A percentile compares a stretch with the other conserved stretches of the same genome.
Evolutionary conservation across 2,113 vertebrate species (phyloP).

Genomic region (Chaetodon trifascialis): DNA sequence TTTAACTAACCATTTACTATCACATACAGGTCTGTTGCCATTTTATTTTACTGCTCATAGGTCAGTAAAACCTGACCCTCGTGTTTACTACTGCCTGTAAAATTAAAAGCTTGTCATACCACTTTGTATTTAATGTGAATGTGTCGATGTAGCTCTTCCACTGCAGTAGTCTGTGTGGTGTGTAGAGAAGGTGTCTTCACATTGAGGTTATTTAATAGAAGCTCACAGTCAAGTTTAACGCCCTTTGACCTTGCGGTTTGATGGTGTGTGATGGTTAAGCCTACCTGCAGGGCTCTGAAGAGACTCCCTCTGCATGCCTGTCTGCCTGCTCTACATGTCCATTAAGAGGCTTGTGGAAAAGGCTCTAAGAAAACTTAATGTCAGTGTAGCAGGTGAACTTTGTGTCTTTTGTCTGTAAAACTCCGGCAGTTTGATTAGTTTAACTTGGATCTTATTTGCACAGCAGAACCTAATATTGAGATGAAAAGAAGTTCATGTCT

Average conservation of each 20-base stretch:
- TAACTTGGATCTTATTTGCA: background rate
- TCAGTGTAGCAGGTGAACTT: background rate
- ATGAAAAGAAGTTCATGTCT: background rate
- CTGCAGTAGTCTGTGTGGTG: background rate
- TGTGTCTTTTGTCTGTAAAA: background rate
- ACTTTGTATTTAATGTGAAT: background rate
- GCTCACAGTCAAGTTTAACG: background rate
- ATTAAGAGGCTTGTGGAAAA: no score
- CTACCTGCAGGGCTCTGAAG: conserved; percentile 1
- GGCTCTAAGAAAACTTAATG: no score
- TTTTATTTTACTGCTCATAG: conserved; percentile 29
- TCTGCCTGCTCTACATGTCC: no score
- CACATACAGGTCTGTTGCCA: background rate
- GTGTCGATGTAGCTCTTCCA: background rate
- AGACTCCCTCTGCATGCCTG: background rate
- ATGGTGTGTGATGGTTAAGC: conserved; percentile 9
- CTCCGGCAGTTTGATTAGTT: background rate
- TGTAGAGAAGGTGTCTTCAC: background rate
- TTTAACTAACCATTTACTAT: background rate
- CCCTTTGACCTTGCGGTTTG: background rate
- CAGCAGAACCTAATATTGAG: background rate
- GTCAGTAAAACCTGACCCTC: conserved; percentile 6
- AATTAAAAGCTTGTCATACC: conserved; percentile 18
- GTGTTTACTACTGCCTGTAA: conserved; percentile 27
- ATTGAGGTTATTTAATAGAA: conserved; percentile 13